Evolutionary conservation across 2,797 vertebrate species (phyloP).

Genomic region (Sus cebifrons): DNA sequence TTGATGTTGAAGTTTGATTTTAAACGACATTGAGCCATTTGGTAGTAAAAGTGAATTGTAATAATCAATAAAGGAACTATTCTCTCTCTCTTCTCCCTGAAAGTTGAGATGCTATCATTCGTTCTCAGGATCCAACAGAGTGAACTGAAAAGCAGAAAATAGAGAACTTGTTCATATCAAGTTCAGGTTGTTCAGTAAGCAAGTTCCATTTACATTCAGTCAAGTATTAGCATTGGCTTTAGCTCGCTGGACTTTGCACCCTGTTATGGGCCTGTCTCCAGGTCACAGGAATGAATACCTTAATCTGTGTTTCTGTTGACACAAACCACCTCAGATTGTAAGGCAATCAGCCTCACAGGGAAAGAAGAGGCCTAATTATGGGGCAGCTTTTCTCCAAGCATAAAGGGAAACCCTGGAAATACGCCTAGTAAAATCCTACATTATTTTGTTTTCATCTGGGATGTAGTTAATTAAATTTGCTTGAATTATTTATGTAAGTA

Average conservation of each 20-base stretch:
- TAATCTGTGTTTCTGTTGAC: neutral
- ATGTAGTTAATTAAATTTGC: slow-evolving; percentile 39
- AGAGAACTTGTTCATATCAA: neutral
- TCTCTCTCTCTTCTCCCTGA: neutral
- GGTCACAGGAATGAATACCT: neutral
- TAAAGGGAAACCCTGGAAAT: slow-evolving; percentile 13
- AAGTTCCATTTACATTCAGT: neutral
- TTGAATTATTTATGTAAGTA: slow-evolving; percentile 44
- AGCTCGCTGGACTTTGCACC: neutral
- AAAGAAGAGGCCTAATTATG: neutral
- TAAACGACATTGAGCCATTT: neutral
- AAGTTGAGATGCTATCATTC: slow-evolving; percentile 8
- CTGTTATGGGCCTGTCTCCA: neutral
- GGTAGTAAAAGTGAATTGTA: neutral
- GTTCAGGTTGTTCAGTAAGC: neutral
- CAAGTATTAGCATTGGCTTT: neutral
- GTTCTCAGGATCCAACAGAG: neutral
- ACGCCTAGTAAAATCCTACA: neutral
- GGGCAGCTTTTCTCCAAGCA: neutral
- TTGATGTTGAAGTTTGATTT: neutral
- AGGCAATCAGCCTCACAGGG: neutral
- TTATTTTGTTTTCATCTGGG: slow-evolving; percentile 47
- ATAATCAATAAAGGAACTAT: neutral
- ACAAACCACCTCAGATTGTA: neutral
- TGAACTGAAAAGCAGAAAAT: neutral